phyloP scores from a whole-genome alignment of 2,113 vertebrate genomes.

The Dromiciops gliroides region DNA sequence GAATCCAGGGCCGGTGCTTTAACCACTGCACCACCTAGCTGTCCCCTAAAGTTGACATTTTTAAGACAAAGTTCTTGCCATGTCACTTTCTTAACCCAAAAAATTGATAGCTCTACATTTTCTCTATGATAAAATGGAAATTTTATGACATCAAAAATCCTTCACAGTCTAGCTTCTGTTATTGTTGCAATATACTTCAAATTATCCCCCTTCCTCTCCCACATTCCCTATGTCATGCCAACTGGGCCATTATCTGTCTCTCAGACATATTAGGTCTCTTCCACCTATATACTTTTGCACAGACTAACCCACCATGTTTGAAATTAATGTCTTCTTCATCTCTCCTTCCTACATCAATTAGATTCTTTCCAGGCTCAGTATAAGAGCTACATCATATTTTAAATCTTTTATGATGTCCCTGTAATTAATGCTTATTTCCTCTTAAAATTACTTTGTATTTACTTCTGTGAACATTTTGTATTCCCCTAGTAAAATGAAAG shows the following conservation, averaged over 20 bases:
- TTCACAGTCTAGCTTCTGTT: not conserved
- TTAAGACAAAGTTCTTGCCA: not conserved
- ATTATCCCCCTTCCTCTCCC: not conserved
- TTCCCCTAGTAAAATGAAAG: not conserved
- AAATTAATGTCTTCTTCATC: not conserved
- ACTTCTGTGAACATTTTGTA: not conserved
- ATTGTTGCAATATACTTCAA: not conserved
- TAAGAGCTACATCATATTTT: not conserved
- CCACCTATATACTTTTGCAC: not conserved
- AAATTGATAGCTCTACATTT: not conserved
- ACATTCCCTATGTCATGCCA: not conserved
- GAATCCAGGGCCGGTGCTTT: too few relatives aligned
- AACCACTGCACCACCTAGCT: too few relatives aligned
- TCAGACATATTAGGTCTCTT: not conserved
- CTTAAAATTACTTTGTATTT: not conserved
- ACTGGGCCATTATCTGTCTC: not conserved
- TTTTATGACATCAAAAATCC: not conserved
- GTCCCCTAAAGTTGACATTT: too few relatives aligned
- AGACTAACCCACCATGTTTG: not conserved
- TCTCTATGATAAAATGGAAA: not conserved
- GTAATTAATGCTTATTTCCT: not conserved
- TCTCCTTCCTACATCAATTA: not conserved
- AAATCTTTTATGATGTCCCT: not conserved
- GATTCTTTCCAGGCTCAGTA: not conserved
- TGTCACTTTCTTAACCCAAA: not conserved